A percentile compares a stretch with the other conserved stretches of the same genome.
Conservation (phyloP, 2,113 vertebrate species). For the Acrocephalus arundinaceus region DNA sequence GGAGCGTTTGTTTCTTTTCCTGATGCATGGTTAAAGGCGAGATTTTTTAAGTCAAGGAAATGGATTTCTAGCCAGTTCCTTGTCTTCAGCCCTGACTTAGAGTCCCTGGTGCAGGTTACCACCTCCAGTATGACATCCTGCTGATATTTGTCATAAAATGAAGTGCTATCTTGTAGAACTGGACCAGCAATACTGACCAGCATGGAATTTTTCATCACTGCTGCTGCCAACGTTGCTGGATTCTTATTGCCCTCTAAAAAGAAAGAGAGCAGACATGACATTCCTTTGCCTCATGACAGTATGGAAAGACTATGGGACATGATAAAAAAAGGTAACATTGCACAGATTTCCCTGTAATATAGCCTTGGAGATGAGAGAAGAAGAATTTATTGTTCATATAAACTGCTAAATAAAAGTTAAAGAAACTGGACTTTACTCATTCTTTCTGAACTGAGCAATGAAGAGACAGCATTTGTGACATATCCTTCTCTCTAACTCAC, state of each 20-base stretch:
- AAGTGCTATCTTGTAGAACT: neutral
- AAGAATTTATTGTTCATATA: neutral
- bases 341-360: neutral
- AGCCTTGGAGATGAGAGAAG: neutral
- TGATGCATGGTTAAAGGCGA: neutral
- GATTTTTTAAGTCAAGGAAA: neutral
- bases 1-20: neutral
- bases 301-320: neutral
- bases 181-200: neutral
- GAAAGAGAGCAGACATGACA: neutral
- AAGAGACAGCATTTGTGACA: neutral
- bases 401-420: neutral
- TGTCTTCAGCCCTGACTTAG: neutral
- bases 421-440: neutral
- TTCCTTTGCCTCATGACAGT: neutral
- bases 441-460: neutral
- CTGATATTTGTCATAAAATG: neutral
- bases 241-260: neutral
- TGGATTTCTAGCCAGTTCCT: neutral
- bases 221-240: neutral
- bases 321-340: neutral
- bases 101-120: neutral
- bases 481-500: neutral
- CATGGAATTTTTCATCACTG: neutral
- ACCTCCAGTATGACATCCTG: neutral